Conservation (phyloP, 1,140 invertebrate genomes). For the Anastrepha ludens region DNA sequence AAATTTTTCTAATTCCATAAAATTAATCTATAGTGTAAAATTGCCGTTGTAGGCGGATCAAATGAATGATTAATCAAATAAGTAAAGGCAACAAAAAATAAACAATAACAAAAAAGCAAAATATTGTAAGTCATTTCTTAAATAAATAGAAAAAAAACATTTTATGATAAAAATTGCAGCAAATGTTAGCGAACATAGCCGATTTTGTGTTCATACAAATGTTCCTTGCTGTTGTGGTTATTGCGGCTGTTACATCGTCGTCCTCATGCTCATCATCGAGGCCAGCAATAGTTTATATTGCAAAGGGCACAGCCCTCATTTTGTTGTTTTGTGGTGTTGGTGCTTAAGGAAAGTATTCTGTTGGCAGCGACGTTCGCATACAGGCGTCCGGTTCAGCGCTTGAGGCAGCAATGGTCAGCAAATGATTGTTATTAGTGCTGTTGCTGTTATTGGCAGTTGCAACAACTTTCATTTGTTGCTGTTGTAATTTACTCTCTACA, state of each 20-base stretch:
- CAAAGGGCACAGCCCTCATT: background rate
- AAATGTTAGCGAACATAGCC: conserved; percentile 27
- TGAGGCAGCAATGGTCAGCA: conserved; percentile 34
- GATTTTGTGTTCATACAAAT: conserved; percentile 6
- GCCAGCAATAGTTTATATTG: background rate
- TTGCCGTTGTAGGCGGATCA: conserved; percentile 28
- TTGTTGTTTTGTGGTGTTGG: background rate
- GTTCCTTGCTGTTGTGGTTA: background rate
- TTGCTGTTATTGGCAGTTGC: conserved; percentile 59
- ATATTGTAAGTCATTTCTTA: conserved; percentile 50
- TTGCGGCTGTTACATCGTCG: background rate
- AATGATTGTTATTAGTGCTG: conserved; percentile 57
- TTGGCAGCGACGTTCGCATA: conserved; percentile 41
- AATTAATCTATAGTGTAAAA: conserved; percentile 50
- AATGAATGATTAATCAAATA: conserved; percentile 23
- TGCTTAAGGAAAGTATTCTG: conserved; percentile 32
- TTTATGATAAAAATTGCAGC: background rate
- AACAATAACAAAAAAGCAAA: conserved; percentile 23
- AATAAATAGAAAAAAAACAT: conserved; percentile 16
- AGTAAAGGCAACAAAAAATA: conserved; percentile 15
- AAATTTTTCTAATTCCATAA: conserved; percentile 49
- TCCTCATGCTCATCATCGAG: background rate
- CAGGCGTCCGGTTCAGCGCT: background rate
- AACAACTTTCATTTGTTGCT: conserved; percentile 55
- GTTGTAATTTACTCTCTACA: conserved; percentile 56